These are phyloP conservation scores for Quadroppia sp. DNA, from an alignment of 2,888 invertebrate genomes.

Conservation along the genomic window DNA sequence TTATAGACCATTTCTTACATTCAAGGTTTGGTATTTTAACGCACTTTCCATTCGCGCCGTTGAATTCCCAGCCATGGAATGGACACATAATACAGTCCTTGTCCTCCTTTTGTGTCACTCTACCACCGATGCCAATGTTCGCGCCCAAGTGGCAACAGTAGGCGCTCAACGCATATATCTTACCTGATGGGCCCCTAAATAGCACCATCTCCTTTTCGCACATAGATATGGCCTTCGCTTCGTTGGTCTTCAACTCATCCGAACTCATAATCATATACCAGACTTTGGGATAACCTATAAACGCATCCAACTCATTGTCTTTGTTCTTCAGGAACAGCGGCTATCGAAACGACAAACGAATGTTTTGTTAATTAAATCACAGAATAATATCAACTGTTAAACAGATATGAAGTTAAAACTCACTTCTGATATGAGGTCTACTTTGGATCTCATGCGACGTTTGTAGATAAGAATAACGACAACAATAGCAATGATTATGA, in stretches of 20 bases:
- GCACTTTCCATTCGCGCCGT: conserved; percentile 68
- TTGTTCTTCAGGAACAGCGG: no score
- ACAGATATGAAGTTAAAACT: no score
- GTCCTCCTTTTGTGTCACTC: conserved; percentile 52
- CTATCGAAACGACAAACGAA: no score
- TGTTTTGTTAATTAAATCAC: no score
- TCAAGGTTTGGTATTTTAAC: conserved; percentile 65
- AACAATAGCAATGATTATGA: no score
- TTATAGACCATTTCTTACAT: no score
- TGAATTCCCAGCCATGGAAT: conserved; percentile 81
- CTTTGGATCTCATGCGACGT: no score
- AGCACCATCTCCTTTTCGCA: conserved; percentile 67
- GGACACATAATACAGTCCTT: conserved; percentile 80
- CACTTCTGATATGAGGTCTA: no score
- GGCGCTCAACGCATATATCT: conserved; percentile 69
- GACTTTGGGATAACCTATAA: conserved; percentile 72
- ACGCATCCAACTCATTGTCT: no score
- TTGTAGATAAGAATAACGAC: no score
- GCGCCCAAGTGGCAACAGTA: conserved; percentile 89
- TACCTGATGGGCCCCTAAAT: conserved; percentile 63
- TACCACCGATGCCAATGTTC: conserved; percentile 73
- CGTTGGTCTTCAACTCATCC: conserved; percentile 57
- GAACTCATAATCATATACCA: conserved; percentile 78
- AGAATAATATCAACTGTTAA: no score
- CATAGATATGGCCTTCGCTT: conserved; percentile 59